Evolutionary conservation across 2,888 invertebrate genomes (phyloP).

Genomic region (Yponomeuta sedellus): DNA sequence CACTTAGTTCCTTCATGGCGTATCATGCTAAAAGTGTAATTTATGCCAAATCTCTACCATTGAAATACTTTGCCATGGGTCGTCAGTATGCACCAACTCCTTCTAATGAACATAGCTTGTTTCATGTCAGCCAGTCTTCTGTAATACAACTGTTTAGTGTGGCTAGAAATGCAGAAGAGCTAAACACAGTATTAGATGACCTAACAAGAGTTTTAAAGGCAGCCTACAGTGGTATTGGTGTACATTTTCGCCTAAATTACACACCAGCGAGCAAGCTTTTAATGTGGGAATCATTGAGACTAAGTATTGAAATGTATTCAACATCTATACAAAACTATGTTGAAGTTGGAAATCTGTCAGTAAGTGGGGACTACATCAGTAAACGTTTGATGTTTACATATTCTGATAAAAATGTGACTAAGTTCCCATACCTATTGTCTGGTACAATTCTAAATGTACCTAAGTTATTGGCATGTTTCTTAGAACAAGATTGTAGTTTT

Average conservation of each 20-base stretch:
- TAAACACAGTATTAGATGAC: conserved; percentile 74
- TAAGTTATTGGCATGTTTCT: conserved; percentile 81
- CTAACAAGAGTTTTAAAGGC: conserved; percentile 67
- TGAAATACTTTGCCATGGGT: conserved; percentile 83
- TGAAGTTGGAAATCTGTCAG: conserved; percentile 84
- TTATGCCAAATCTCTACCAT: conserved; percentile 78
- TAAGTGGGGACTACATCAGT: conserved; percentile 84
- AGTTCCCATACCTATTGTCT: conserved; percentile 82
- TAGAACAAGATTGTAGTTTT: conserved; percentile 78
- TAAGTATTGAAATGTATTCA: conserved; percentile 86
- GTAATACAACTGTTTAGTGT: conserved; percentile 81
- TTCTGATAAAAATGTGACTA: conserved; percentile 71
- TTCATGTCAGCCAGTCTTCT: conserved; percentile 82
- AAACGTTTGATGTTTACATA: conserved; percentile 85
- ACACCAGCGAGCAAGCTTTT: conserved; percentile 78
- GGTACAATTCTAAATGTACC: conserved; percentile 86
- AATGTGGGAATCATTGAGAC: conserved; percentile 80
- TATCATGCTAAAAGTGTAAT: conserved; percentile 82
- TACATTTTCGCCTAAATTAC: conserved; percentile 81
- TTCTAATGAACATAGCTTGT: conserved; percentile 70
- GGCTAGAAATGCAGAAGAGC: conserved; percentile 61
- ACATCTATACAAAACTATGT: conserved; percentile 77
- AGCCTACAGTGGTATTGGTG: conserved; percentile 80
- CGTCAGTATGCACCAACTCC: conserved; percentile 78
- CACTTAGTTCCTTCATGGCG: conserved; percentile 83